Evolutionary conservation across 2,113 vertebrate genomes (phyloP).

Genomic region (Cyphomyrus plagiostoma): DNA sequence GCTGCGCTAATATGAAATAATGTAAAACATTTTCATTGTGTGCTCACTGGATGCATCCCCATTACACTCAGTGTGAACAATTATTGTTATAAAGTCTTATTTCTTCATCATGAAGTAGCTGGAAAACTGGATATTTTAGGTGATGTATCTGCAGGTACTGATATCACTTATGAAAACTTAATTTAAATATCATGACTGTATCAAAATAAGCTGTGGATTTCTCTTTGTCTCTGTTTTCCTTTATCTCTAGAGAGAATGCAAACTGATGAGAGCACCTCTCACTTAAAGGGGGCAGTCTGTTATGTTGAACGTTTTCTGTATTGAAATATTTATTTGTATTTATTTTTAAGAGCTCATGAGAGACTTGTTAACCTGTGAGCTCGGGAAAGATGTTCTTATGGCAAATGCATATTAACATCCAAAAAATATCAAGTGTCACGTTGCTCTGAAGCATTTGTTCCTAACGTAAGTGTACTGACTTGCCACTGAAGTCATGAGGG

Average conservation of each 20-base stretch:
- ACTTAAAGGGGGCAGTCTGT: not conserved
- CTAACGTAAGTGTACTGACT: not conserved
- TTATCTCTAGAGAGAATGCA: not conserved
- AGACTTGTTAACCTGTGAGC: not conserved
- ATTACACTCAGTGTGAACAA: not conserved
- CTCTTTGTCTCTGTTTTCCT: not conserved
- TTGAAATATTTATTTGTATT: not conserved
- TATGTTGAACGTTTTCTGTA: not conserved
- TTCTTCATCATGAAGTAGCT: not conserved
- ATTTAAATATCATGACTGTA: not conserved
- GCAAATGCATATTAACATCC: not conserved
- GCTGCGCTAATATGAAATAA: not conserved
- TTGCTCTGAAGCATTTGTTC: not conserved
- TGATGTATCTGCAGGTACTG: not conserved
- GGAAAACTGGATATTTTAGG: not conserved
- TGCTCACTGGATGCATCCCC: not conserved
- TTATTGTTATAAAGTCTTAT: conserved; percentile 5
- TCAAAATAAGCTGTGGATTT: not conserved
- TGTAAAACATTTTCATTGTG: conserved; percentile 14
- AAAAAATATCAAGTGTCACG: not conserved
- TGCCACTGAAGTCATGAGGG: not conserved
- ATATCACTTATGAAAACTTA: not conserved
- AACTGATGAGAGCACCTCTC: not conserved
- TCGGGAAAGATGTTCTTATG: not conserved
- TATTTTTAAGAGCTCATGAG: not conserved